Evolutionary conservation across 2,797 vertebrate genomes (phyloP), one percentile per base, ranked within the genome.

Genomic region (Novumbra hubbsi): DNA sequence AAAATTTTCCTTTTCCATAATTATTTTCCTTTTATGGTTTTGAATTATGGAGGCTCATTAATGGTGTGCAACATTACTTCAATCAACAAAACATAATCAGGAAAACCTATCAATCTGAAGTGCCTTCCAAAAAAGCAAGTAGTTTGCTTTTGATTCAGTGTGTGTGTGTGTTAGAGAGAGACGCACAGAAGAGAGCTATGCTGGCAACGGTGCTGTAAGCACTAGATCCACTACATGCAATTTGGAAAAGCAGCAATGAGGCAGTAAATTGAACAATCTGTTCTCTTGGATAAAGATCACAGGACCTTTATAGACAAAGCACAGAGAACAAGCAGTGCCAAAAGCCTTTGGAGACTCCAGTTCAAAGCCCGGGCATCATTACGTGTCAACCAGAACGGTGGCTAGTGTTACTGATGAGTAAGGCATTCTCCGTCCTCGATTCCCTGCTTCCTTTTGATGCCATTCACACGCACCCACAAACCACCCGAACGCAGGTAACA

Each of bases 211-310:
- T 49, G n/a, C 48, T 24, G 17, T 16, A 1, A 12, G 32, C 16
- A 5, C 15, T 68, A 28, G 17, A 15, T 12, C 34, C 28, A 57
- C 9, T 41, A 1, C 27, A 41, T 19, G 69, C 15, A 65, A 82
- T 76, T 73, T 32, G 62, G 69, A 69, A 55, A 57, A 81, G 72
- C 74, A 86, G 79, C 83, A 84, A 52, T 65, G 74, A 76, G 76
- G 76, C 77, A 81, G 70, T 70, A 86, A 84, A 84, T 84, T 73
- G 85, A 83, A 75, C 76, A 81, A 63, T 76, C 65, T 74, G 64
- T 71, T 67, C 32, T 0, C 75, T 81, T 80, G 72, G 81, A 76
- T 83, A 72, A 87, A 82, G 78, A 88, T 86, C 81, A 79, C 76
- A 86, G 38, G 50, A 78, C 76, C 68, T 74, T 73, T 71, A 83